Conservation (phyloP, 23 tunicate genomes). For the Corella eumyota region DNA sequence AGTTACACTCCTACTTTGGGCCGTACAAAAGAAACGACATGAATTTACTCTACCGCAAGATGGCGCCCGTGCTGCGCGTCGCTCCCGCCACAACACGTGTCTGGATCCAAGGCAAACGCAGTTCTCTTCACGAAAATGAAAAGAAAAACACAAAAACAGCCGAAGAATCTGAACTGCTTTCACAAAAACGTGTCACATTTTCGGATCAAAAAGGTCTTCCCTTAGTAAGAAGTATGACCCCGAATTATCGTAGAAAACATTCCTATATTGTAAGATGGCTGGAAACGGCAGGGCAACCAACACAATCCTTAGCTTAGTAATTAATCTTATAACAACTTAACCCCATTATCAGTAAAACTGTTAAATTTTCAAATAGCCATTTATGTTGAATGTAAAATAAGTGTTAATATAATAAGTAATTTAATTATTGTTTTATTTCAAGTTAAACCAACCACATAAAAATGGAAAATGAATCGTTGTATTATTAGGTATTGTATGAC, state of each 20-base stretch:
- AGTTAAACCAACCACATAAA: too few relatives aligned
- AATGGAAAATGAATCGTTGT: too few relatives aligned
- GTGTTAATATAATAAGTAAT: too few relatives aligned
- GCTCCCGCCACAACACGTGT: slow-evolving; percentile 20
- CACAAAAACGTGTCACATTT: slow-evolving; percentile 62
- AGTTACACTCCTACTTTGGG: slow-evolving; percentile 32
- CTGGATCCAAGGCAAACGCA: slow-evolving; percentile 3
- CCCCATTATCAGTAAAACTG: too few relatives aligned
- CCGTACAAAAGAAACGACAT: slow-evolving; percentile 24
- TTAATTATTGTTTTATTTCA: too few relatives aligned
- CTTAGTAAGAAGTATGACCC: slow-evolving; percentile 60
- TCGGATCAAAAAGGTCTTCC: slow-evolving; percentile 74
- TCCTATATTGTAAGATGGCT: slow-evolving; percentile 80
- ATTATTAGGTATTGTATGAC: too few relatives aligned
- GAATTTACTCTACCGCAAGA: slow-evolving; percentile 47
- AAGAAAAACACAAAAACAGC: slow-evolving; percentile 13
- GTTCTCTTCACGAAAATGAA: background rate
- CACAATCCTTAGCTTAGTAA: slow-evolving; percentile 17
- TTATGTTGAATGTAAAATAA: too few relatives aligned
- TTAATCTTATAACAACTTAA: too few relatives aligned
- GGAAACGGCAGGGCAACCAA: slow-evolving; percentile 69
- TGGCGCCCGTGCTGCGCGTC: slow-evolving; percentile 84
- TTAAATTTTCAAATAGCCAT: too few relatives aligned
- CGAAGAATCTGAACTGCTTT: slow-evolving; percentile 28
- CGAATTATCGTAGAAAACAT: slow-evolving; percentile 65